phyloP scores from a whole-genome alignment of 2,113 vertebrate genomes.

The Apistogramma diplotaenia region DNA sequence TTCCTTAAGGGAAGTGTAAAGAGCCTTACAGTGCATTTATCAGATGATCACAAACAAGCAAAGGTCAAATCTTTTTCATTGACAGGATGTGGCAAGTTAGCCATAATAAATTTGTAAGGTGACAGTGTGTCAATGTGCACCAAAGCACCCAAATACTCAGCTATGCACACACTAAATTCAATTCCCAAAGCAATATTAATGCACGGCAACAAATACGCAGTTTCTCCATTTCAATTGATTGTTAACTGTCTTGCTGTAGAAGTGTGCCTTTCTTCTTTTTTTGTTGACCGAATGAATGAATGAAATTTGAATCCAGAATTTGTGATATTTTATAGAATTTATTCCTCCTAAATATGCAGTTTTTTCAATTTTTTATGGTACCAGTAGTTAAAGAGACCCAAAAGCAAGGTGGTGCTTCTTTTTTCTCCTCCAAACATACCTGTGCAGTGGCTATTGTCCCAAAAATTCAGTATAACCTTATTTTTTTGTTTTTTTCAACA shows the following conservation, averaged over 20 bases:
- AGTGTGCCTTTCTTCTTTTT: not conserved
- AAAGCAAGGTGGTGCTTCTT: not conserved
- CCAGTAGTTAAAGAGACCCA: not conserved
- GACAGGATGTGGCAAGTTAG: not conserved
- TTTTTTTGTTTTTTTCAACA: not conserved
- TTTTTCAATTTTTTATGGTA: accelerated
- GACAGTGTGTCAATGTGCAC: too few relatives aligned
- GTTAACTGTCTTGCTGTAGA: not conserved
- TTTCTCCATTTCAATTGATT: not conserved
- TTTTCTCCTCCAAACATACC: not conserved
- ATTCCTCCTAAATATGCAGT: not conserved
- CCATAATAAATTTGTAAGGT: not conserved
- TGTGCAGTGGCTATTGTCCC: not conserved
- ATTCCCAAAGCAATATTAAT: not conserved
- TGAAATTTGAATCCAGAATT: not conserved
- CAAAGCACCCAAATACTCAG: too few relatives aligned
- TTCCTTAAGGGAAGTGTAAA: not conserved
- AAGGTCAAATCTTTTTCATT: not conserved
- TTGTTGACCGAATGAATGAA: not conserved
- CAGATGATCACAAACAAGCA: too few relatives aligned
- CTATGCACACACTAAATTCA: not conserved
- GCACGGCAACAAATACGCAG: not conserved
- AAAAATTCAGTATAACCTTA: not conserved
- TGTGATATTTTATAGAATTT: not conserved
- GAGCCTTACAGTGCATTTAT: not conserved